Evolutionary conservation across 2,797 vertebrate species (phyloP).

Genomic region (Silurus aristotelis): DNA sequence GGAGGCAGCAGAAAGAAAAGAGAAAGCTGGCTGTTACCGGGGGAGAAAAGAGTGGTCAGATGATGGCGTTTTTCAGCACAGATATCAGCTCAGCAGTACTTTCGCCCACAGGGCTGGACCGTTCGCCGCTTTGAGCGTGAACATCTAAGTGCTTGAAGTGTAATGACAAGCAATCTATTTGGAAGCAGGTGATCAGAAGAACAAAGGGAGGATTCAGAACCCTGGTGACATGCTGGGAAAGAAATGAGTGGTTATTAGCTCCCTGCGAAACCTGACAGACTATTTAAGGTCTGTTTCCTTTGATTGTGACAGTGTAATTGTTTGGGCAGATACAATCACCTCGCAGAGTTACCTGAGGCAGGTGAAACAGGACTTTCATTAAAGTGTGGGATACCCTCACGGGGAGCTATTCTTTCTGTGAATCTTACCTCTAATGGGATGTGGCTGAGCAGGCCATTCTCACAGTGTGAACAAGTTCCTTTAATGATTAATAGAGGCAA

Average conservation of each 20-base stretch:
- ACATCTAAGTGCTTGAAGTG: conserved; percentile 80
- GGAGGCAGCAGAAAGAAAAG: conserved; percentile 21
- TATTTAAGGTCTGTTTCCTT: conserved; percentile 83
- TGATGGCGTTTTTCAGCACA: conserved; percentile 40
- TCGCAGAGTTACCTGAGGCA: conserved; percentile 77
- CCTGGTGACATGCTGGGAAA: conserved; percentile 79
- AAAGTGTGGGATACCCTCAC: conserved; percentile 75
- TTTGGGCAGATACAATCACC: conserved; percentile 81
- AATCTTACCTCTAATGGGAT: conserved; percentile 74
- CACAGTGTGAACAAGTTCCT: conserved; percentile 43
- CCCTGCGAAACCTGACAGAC: conserved; percentile 75
- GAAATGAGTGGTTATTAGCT: conserved; percentile 83
- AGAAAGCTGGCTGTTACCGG: conserved; percentile 18
- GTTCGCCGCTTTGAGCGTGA: conserved; percentile 68
- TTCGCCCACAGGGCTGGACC: conserved; percentile 37
- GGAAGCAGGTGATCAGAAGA: conserved; percentile 81
- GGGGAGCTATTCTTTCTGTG: conserved; percentile 74
- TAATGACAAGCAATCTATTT: conserved; percentile 80
- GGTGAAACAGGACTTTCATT: conserved; percentile 84
- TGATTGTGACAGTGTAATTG: conserved; percentile 90
- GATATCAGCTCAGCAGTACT: conserved; percentile 62
- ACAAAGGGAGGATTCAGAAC: conserved; percentile 82
- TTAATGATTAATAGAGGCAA: conserved; percentile 55
- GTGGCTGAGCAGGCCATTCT: conserved; percentile 57
- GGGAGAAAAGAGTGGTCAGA: conserved; percentile 18